phyloP scores from a whole-genome alignment of 2,113 vertebrate genomes.

The Mionectes macconnelli region DNA sequence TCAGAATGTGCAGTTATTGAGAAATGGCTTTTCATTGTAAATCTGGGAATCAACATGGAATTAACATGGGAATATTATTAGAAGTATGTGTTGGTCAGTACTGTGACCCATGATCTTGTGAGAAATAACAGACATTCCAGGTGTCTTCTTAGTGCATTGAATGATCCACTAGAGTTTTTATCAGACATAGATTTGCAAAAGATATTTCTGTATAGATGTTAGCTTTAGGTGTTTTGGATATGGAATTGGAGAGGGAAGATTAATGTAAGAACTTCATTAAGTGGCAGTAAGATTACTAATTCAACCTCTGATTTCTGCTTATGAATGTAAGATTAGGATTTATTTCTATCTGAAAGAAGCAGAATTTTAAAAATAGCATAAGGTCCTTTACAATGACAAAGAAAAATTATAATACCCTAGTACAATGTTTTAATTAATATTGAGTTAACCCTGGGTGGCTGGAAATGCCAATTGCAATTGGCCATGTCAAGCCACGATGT shows the following conservation, averaged over 20 bases:
- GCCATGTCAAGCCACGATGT: neutral
- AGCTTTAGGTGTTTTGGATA: neutral
- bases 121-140: neutral
- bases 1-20: neutral
- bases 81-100: neutral
- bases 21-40: neutral
- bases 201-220: neutral
- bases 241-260: neutral
- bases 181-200: neutral
- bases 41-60: neutral
- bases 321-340: neutral
- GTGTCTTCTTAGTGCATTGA: neutral
- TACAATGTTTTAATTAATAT: neutral
- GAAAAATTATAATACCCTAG: neutral
- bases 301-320: neutral
- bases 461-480: conserved; percentile 10
- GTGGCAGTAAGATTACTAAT: neutral
- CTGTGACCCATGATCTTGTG: neutral
- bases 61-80: neutral
- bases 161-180: neutral
- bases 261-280: neutral
- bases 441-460: neutral
- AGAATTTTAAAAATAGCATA: conserved; percentile 6
- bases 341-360: neutral
- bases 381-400: neutral